Base-by-base conservation (phyloP, 1,140 invertebrate species). In the Heliconius melpomene region DNA sequence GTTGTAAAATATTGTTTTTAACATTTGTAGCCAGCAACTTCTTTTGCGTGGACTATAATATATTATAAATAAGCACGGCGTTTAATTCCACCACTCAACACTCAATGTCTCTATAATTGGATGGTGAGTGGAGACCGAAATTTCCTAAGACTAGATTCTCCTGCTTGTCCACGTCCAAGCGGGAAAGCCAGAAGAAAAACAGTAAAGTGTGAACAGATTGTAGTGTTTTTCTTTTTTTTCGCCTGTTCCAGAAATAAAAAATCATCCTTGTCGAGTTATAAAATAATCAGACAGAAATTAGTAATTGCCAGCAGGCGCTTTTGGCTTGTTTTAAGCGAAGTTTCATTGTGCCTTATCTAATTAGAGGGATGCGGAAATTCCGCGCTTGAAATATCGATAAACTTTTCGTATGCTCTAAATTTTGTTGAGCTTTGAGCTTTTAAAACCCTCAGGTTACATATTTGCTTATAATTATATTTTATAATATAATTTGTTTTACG, bases 301-400 rank as follows among this genome's bases (percentile, higher is more conserved):
- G 86, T 92, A 92, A 92, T 93, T 93, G 89, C 87, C 85, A 82
- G 86, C 86, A 86, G 83, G 82, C 79, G 84, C 86, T 85, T 88
- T 92, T 91, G 91, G 89, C 89, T 92, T 91, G 90, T 93, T 93
- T 36, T 91, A 92, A 93, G 88, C 86, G 87, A 90, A 93, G 89
- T 93, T 93, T 93, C 89, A 93, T 93, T 93, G 88, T 86, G 85
- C 88, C 87, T 91, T 89, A 94, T 92, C 90, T 90, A 93, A 94
- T 94, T 93, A 94, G 90, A 88, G 91, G 91, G 92, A 90, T 90
- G 84, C 86, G 78, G 76, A 84, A 82, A 79, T 85, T 76, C 79
- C 26, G 32, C 77, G 77, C 54, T 81, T 81, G 74, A 82, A 74
- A 52, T 83, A 85, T 88, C 88, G 86, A 87, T 89, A 85, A 82